Percentiles rank a stretch among this genome's conserved stretches.
These are phyloP conservation scores for Myotis davidii DNA, from an alignment of 2,113 vertebrate species.

Conservation along the genomic window DNA sequence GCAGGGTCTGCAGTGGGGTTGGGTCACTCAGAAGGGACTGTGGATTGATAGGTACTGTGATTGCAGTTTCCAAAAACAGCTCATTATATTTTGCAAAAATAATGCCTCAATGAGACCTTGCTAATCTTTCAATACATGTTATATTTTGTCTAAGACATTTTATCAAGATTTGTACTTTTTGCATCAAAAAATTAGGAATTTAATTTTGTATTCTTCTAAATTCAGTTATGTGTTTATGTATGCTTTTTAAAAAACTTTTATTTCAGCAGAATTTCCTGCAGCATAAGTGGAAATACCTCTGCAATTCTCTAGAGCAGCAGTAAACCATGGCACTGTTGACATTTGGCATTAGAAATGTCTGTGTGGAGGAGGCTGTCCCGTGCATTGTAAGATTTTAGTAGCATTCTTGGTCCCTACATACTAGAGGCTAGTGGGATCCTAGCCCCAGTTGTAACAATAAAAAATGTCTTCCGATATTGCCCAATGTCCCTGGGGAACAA, in stretches of 20 bases:
- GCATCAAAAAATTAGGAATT: not conserved
- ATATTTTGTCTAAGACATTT: not conserved
- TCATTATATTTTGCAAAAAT: not conserved
- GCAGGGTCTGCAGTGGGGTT: not conserved
- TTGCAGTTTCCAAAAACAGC: not conserved
- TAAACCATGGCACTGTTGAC: rapidly evolving
- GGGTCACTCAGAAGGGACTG: not conserved
- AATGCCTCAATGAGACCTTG: not conserved
- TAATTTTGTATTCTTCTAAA: not conserved
- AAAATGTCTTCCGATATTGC: not conserved
- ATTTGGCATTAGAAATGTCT: not conserved
- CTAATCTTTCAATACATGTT: not conserved
- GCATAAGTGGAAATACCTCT: not conserved
- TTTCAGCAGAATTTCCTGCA: not conserved
- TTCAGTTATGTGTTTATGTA: not conserved
- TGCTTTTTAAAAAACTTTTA: not conserved
- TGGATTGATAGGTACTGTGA: not conserved
- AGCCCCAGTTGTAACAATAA: not conserved
- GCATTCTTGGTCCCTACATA: not conserved
- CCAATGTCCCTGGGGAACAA: not conserved
- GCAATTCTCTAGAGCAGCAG: too few relatives aligned
- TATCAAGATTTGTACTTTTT: not conserved
- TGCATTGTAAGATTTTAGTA: not conserved
- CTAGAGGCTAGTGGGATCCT: not conserved
- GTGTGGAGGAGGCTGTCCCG: not conserved